phyloP scores from a whole-genome alignment of 2,113 vertebrate genomes.

The Lophotis ruficrista region DNA sequence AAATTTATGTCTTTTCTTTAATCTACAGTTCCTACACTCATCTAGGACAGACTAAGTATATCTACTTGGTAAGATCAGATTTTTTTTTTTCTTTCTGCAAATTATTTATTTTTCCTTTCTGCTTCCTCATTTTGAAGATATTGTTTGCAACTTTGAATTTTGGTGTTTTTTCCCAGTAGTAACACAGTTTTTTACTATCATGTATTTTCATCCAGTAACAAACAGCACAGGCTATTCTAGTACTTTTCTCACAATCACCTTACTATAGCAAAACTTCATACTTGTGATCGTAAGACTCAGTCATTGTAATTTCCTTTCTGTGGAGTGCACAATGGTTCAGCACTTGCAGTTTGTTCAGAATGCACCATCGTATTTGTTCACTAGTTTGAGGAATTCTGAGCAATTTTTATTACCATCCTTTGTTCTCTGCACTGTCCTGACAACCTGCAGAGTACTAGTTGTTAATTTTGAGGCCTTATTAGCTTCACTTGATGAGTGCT shows the following conservation, averaged over 20 bases:
- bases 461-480: conserved; percentile 35
- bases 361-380: background rate
- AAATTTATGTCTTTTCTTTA: background rate
- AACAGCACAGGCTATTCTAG: background rate
- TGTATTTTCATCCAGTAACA: background rate
- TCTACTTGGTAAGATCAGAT: background rate
- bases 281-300: background rate
- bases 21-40: background rate
- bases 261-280: background rate
- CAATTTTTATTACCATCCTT: conserved; percentile 9
- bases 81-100: background rate
- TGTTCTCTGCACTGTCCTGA: background rate
- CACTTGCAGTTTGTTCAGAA: background rate
- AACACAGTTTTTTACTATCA: background rate
- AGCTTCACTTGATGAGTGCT: background rate
- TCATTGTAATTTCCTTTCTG: conserved; percentile 19
- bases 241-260: background rate
- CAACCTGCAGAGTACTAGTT: background rate
- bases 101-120: background rate
- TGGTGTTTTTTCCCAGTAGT: background rate
- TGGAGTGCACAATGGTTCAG: background rate
- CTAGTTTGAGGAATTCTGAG: background rate
- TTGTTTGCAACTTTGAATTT: background rate
- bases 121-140: background rate
- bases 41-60: background rate